Base-by-base conservation (phyloP, 2,888 invertebrate genomes). In the Caprella mutica region DNA sequence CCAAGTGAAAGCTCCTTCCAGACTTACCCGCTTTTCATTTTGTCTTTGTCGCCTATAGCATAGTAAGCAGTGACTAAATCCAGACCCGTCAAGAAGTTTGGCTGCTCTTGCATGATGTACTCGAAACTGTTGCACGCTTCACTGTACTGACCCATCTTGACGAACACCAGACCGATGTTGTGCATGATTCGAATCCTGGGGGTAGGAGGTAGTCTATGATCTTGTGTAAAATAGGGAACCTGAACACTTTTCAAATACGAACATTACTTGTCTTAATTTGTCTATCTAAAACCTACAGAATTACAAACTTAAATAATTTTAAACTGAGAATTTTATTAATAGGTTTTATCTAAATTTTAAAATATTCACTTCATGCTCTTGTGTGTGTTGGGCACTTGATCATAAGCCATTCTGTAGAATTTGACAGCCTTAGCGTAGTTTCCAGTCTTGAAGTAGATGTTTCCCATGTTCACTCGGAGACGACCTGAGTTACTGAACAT, bases 111-210 rank as follows among this genome's bases (percentile, higher is more conserved):
- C 90, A 98, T 93, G 59, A 97, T 94, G 73, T 92, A 94, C 71
- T 98, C 97, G 73, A 98, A 92, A 69, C 91, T 92, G 3, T 88
- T 87, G 44, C 93, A 86, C 0, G 98, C 97, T 72, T 98, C 97
- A 53, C 86, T 86, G 73, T 92, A 92, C 72, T 94, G 92, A 27
- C 91, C 91, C 86, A 96, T 88, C 70, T 89, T 86, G 24, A 97
- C 88, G 71, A 97, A 86, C 24, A 94, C 80, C 64, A 94, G 81
- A 0, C 90, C 92, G 69, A 98, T 97, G 71, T 98, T 98, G 74
- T 96, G 94, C 82, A 96, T 93, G 66, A 98, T 92, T 76, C 92
- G 93, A 69, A 90, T 85, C 71, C 90, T 88, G 69, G 23, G 71
- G 35, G 35, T 35, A 12, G 9, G 35, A 14, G 12, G 9, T 12